These are phyloP conservation scores for Aspidiotus destructor DNA, from an alignment of 2,888 invertebrate species.

Conservation along the genomic window DNA sequence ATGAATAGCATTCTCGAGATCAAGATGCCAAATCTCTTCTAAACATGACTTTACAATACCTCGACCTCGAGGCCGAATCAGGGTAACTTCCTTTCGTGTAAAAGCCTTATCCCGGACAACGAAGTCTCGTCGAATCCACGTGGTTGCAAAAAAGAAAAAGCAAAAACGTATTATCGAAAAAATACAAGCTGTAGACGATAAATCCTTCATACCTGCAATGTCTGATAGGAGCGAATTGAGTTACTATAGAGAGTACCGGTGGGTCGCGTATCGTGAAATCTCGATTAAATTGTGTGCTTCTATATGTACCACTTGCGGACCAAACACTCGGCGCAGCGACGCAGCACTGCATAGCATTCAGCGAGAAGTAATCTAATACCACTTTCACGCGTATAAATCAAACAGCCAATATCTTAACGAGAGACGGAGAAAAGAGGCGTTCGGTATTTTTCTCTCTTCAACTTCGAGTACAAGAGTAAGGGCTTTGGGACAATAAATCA, in stretches of 20 bases:
- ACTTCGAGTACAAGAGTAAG: slow-evolving; percentile 23
- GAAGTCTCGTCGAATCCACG: not conserved
- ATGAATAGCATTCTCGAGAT: no score
- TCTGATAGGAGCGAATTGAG: slow-evolving; percentile 21
- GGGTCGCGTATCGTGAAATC: slow-evolving; percentile 23
- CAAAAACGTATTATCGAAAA: slow-evolving; percentile 17
- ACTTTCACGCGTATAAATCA: slow-evolving; percentile 30
- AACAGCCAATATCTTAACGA: slow-evolving; percentile 32
- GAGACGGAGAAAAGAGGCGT: not conserved
- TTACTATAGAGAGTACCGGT: slow-evolving; percentile 1
- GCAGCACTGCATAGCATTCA: not conserved
- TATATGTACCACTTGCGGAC: slow-evolving; percentile 29
- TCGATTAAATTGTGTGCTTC: slow-evolving; percentile 30
- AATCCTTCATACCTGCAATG: slow-evolving; percentile 32
- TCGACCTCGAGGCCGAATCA: no score
- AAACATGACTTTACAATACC: no score
- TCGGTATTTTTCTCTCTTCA: no score
- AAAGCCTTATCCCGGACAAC: not conserved
- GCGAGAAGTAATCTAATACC: slow-evolving; percentile 27
- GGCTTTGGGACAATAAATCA: slow-evolving; percentile 27
- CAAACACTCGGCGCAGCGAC: slow-evolving; percentile 8
- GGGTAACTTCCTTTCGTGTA: not conserved
- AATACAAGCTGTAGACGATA: slow-evolving; percentile 19
- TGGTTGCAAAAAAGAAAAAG: not conserved
- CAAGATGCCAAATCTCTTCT: no score